Evolutionary conservation across 2,888 invertebrate genomes (phyloP).

Genomic region (Entomobrya multifasciata): DNA sequence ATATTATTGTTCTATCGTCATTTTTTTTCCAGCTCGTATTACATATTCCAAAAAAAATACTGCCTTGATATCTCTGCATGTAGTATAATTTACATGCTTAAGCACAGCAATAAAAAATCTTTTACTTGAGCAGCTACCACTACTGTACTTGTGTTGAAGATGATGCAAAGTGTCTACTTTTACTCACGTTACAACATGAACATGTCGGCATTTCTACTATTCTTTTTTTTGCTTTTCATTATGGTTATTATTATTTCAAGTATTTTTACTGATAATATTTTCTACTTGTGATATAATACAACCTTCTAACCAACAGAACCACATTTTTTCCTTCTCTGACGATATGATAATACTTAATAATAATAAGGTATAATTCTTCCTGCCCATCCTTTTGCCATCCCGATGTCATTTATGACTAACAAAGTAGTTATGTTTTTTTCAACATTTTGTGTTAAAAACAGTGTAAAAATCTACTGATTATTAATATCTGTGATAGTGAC

Average conservation of each 20-base stretch:
- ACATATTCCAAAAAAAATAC: neutral
- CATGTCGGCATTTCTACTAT: conserved; percentile 61
- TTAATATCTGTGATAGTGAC: neutral
- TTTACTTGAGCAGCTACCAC: neutral
- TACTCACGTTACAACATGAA: conserved; percentile 43
- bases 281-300: too few relatives aligned
- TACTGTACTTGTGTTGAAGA: neutral
- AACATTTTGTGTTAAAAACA: conserved; percentile 76
- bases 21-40: neutral
- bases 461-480: conserved; percentile 68
- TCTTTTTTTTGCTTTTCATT: conserved; percentile 12
- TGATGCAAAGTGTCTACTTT: neutral
- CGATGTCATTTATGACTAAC: conserved; percentile 76
- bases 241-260: conserved; percentile 18
- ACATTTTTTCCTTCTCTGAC: conserved; percentile 46
- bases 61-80: neutral
- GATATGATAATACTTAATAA: neutral
- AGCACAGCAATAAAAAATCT: neutral
- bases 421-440: conserved; percentile 76
- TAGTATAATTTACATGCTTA: conserved; percentile 17
- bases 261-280: neutral
- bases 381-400: conserved; percentile 63
- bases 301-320: conserved; percentile 29
- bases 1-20: neutral
- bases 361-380: conserved; percentile 38